Conservation (phyloP, 2,797 vertebrate genomes). For the Hybognathus amarus region DNA sequence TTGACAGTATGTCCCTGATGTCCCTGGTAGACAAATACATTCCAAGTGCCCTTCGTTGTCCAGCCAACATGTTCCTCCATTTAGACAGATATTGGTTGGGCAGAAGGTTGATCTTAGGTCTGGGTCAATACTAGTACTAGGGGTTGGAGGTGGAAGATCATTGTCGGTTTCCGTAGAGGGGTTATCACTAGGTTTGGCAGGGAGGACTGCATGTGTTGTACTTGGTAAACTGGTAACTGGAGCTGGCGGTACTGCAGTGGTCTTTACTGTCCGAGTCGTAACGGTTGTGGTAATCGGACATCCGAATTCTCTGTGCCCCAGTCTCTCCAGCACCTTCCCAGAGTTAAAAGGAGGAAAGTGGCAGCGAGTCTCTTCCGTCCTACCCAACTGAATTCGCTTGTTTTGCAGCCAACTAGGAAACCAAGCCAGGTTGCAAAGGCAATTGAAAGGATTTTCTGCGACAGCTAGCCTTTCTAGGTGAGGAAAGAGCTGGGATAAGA, state of each 20-base stretch:
- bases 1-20: slow-evolving; percentile 85
- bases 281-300: slow-evolving; percentile 87
- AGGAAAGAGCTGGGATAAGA: slow-evolving; percentile 83
- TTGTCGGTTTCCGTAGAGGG: slow-evolving; percentile 50
- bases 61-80: slow-evolving; percentile 87
- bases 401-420: slow-evolving; percentile 86
- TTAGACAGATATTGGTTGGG: slow-evolving; percentile 85
- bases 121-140: slow-evolving; percentile 54
- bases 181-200: slow-evolving; percentile 79
- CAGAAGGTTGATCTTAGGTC: slow-evolving; percentile 75
- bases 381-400: slow-evolving; percentile 73
- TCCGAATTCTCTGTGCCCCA: slow-evolving; percentile 87
- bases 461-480: slow-evolving; percentile 79
- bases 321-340: slow-evolving; percentile 83
- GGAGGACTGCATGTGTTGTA: slow-evolving; percentile 68
- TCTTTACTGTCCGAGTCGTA: slow-evolving; percentile 63
- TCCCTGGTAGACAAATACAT: slow-evolving; percentile 83
- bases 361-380: slow-evolving; percentile 90
- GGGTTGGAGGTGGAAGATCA: slow-evolving; percentile 53
- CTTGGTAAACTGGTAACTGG: slow-evolving; percentile 53
- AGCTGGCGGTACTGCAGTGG: slow-evolving; percentile 67
- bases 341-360: slow-evolving; percentile 93
- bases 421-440: slow-evolving; percentile 91
- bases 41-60: slow-evolving; percentile 71
- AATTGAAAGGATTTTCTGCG: slow-evolving; percentile 95